phyloP scores from a whole-genome alignment of 2,113 vertebrate species.

The Dromaius novaehollandiae region DNA sequence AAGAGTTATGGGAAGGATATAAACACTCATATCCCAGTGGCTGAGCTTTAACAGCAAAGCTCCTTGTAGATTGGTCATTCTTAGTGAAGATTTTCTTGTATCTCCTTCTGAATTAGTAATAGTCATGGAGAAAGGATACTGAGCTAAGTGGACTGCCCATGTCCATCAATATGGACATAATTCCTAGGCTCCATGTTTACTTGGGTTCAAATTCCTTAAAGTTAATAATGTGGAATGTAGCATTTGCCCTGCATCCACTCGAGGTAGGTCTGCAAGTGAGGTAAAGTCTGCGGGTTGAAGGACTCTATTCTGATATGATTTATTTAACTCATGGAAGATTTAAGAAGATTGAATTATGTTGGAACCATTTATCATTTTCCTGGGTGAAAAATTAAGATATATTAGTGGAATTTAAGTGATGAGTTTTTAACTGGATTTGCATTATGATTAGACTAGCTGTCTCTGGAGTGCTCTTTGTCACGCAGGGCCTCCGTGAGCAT shows the following conservation, averaged over 20 bases:
- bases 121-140: neutral
- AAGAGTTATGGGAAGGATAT: neutral
- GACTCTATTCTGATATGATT: conserved; percentile 40
- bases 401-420: conserved; percentile 48
- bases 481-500: neutral
- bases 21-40: neutral
- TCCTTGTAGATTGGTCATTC: neutral
- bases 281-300: neutral
- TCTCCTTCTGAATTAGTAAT: neutral
- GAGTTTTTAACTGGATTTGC: conserved; percentile 40
- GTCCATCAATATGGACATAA: neutral
- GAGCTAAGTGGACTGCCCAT: neutral
- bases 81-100: neutral
- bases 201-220: neutral
- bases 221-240: neutral
- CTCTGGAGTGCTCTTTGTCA: neutral
- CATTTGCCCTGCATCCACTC: neutral
- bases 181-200: neutral
- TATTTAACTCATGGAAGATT: conserved; percentile 65
- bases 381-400: conserved; percentile 68
- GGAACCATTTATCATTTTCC: conserved; percentile 30
- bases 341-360: conserved; percentile 64
- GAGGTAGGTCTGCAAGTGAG: neutral
- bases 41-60: neutral
- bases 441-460: conserved; percentile 21